These are phyloP conservation scores for Pyralis farinalis DNA, from an alignment of 2,888 invertebrate genomes.

Conservation along the genomic window DNA sequence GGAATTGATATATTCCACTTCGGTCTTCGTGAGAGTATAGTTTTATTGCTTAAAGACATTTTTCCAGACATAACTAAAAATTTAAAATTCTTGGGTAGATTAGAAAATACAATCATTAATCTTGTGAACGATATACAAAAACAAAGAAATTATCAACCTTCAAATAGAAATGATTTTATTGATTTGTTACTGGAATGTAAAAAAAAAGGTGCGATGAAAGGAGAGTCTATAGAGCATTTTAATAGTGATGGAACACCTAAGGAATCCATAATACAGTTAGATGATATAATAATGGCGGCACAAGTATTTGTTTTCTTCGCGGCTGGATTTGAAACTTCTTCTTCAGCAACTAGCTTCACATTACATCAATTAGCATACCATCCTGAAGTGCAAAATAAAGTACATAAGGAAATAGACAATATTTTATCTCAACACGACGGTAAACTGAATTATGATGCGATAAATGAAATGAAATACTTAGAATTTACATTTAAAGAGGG, in stretches of 20 bases:
- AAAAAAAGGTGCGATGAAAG: constrained; percentile 20
- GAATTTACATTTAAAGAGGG: constrained; percentile 33
- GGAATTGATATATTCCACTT: constrained; percentile 25
- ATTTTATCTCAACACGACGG: constrained; percentile 27
- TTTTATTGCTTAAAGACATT: constrained; percentile 10
- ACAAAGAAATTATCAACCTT: constrained; percentile 25
- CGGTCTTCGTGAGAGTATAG: background rate
- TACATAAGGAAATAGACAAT: constrained; percentile 39
- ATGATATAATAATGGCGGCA: constrained; percentile 23
- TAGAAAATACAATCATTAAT: constrained; percentile 11
- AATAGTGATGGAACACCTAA: constrained; percentile 22
- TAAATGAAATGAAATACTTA: constrained; percentile 28
- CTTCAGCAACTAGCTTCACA: constrained; percentile 35
- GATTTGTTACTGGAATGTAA: constrained; percentile 32
- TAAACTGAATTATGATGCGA: constrained; percentile 30
- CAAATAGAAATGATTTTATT: constrained; percentile 32
- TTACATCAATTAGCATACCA: constrained; percentile 37
- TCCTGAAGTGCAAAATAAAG: constrained; percentile 38
- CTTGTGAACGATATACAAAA: constrained; percentile 13
- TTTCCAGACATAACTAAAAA: constrained; percentile 7
- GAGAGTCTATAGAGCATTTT: constrained; percentile 21
- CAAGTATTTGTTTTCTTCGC: constrained; percentile 31
- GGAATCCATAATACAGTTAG: constrained; percentile 19
- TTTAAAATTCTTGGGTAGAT: constrained; percentile 3
- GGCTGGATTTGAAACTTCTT: constrained; percentile 36